phyloP scores from a whole-genome alignment of 2,888 invertebrate genomes.

The Perdita meconis region DNA sequence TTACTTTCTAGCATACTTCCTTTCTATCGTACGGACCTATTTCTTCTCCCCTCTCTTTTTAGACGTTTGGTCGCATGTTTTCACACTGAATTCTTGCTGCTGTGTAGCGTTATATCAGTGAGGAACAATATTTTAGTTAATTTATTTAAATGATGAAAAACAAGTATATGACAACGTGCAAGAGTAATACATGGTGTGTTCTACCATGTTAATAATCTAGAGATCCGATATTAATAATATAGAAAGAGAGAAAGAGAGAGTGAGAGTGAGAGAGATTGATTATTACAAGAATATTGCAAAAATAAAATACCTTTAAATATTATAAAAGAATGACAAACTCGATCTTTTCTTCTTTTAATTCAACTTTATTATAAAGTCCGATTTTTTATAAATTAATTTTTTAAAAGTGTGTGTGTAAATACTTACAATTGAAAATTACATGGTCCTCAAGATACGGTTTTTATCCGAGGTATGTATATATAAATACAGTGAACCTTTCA shows the following conservation, averaged over 20 bases:
- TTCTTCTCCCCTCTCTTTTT: conserved; percentile 44
- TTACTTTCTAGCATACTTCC: conserved; percentile 66
- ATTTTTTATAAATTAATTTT: conserved; percentile 63
- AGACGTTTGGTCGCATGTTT: conserved; percentile 52
- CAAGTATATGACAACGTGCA: conserved; percentile 50
- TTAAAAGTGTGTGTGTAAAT: conserved; percentile 57
- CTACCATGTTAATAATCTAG: conserved; percentile 46
- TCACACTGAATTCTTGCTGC: conserved; percentile 73
- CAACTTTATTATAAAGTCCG: conserved; percentile 64
- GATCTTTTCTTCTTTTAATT: conserved; percentile 47
- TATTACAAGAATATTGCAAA: conserved; percentile 31
- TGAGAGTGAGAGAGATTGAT: conserved; percentile 47
- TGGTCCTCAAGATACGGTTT: conserved; percentile 55
- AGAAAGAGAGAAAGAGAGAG: conserved; percentile 35
- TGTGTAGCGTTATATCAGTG: conserved; percentile 78
- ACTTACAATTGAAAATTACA: conserved; percentile 53
- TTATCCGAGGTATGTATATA: conserved; percentile 52
- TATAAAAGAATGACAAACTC: conserved; percentile 24
- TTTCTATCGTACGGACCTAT: conserved; percentile 66
- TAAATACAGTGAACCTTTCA: conserved; percentile 47
- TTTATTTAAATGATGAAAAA: conserved; percentile 79
- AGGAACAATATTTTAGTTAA: conserved; percentile 79
- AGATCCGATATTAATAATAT: conserved; percentile 35
- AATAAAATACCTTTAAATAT: conserved; percentile 56
- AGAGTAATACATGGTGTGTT: conserved; percentile 34